Base-by-base conservation (phyloP, 1,140 invertebrate species). In the Charaxes varanes region DNA sequence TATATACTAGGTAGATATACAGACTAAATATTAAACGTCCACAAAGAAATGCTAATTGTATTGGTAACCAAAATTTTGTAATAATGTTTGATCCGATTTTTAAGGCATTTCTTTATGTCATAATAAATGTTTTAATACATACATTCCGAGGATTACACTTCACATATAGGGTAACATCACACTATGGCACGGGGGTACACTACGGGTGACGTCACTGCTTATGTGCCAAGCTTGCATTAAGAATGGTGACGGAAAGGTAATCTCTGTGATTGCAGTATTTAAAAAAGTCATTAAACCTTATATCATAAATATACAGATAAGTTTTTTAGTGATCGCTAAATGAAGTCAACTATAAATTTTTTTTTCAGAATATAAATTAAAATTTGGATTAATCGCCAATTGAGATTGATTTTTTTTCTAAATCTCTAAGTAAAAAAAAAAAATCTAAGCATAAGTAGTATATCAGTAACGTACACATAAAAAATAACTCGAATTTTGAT, bases 101-200 rank as follows among this genome's bases (percentile, higher is more conserved):
- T 15, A 6, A 6, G 13, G 23, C 22, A 46, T 34, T 40, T 46
- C 43, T 46, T 34, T 40, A 35, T 35, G 28, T 22, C 11, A 10
- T 26, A 21, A 35, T 36, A 45, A 27, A 35, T 32, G 18, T 19
- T 36, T 36, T 12, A 49, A 57, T 47, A 53, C 50, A 53, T 53
- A 57, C 41, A 54, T 50, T 45, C 36, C 43, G 30, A 46, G 36
- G 43, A 46, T 23, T 46, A 46, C 17, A 40, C 36, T 32, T 28
- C 28, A 40, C 19, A 24, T 46, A 46, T 38, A 46, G 36, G 23
- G 42, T 36, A 41, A 47, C 51, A 58, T 53, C 46, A 44, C 46
- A 53, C 51, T 58, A 53, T 46, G 30, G 45, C 30, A 53, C 38
- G 21, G 14, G 36, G 27, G 22, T 26, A 37, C 30, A 22, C 51